phyloP scores from a whole-genome alignment of 2,888 invertebrate genomes.

The Marronus borbonicus region DNA sequence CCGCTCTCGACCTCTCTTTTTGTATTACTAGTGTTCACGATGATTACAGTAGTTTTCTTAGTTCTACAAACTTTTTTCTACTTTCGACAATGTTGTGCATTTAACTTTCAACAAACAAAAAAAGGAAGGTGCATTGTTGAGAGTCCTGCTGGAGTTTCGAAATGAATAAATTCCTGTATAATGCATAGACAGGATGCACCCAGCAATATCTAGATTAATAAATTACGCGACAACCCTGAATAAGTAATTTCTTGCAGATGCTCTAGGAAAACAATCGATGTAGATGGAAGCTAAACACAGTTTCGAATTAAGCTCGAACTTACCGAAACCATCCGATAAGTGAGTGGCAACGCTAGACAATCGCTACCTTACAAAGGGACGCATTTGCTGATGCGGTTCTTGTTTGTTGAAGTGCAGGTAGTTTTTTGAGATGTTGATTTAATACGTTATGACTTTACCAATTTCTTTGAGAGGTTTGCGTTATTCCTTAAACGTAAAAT shows the following conservation, averaged over 20 bases:
- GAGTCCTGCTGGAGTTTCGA: neutral
- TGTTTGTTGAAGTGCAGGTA: too few relatives aligned
- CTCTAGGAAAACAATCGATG: slow-evolving; percentile 1
- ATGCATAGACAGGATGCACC: neutral
- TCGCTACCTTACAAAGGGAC: neutral
- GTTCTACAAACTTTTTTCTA: neutral
- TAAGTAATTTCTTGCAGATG: slow-evolving; percentile 12
- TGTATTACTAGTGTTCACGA: neutral
- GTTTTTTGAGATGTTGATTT: too few relatives aligned
- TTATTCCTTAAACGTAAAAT: too few relatives aligned
- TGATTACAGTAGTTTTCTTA: neutral
- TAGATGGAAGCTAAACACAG: neutral
- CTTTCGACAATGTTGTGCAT: neutral
- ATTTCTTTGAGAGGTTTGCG: too few relatives aligned
- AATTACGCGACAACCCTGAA: neutral
- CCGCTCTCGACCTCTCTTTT: too few relatives aligned
- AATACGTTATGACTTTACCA: too few relatives aligned
- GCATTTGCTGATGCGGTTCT: too few relatives aligned
- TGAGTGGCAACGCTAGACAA: neutral
- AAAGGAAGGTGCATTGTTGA: neutral
- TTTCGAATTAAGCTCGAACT: slow-evolving; percentile 13
- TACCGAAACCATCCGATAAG: neutral
- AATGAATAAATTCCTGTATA: neutral
- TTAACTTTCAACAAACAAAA: neutral
- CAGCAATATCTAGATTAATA: neutral